Percentiles rank a stretch among this genome's conserved stretches.
Conservation (phyloP, 2,888 invertebrate genomes). For the Drosophila maculinotata region DNA sequence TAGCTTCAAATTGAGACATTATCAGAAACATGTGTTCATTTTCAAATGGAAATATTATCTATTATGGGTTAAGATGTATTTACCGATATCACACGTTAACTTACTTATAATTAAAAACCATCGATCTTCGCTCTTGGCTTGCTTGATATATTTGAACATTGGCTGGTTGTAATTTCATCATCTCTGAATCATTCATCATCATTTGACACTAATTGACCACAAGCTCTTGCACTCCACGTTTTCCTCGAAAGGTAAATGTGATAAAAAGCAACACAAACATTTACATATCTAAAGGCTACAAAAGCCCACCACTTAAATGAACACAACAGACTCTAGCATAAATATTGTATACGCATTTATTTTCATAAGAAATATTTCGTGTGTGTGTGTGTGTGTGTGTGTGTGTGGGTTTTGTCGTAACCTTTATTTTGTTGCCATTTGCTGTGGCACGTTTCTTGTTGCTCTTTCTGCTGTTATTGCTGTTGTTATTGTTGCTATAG, state of each 20-base stretch:
- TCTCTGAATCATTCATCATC: conserved; percentile 22
- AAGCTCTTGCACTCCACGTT: not conserved
- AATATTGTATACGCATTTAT: conserved; percentile 41
- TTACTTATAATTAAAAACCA: not conserved
- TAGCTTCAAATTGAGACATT: too few relatives aligned
- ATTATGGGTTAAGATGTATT: not conserved
- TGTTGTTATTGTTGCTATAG: conserved; percentile 33
- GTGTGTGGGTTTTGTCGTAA: conserved; percentile 48
- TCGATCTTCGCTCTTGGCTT: not conserved
- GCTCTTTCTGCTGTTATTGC: conserved; percentile 12
- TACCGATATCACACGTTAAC: not conserved
- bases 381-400: conserved; percentile 1
- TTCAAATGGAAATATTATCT: too few relatives aligned
- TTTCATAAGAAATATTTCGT: conserved; percentile 39
- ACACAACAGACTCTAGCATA: conserved; percentile 17
- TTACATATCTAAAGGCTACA: conserved; percentile 2
- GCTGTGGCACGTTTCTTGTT: conserved; percentile 37
- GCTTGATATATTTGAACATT: not conserved
- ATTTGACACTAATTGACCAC: conserved; percentile 34
- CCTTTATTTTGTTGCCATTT: conserved; percentile 41
- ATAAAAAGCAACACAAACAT: conserved; percentile 21
- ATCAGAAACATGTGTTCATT: too few relatives aligned
- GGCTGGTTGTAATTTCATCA: not conserved
- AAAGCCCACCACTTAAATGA: conserved; percentile 12
- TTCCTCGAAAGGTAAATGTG: conserved; percentile 17